Evolutionary conservation across 2,113 vertebrate species (phyloP).

Genomic region (Tautogolabrus adspersus): DNA sequence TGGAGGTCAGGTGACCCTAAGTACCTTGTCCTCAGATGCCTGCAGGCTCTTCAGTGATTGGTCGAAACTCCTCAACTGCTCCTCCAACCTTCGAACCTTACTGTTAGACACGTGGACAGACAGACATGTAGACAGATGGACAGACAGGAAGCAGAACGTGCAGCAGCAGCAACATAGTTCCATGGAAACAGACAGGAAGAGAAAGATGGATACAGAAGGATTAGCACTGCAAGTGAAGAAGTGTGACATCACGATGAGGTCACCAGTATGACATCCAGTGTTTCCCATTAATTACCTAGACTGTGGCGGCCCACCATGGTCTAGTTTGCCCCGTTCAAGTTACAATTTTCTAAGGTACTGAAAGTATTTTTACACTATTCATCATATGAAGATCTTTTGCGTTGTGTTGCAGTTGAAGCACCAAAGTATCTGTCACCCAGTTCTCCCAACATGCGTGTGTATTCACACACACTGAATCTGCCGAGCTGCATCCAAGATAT

Average conservation of each 20-base stretch:
- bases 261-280: neutral
- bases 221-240: neutral
- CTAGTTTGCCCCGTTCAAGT: no score
- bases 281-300: no score
- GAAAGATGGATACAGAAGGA: neutral
- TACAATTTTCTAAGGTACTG: no score
- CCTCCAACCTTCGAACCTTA: constrained; percentile 89
- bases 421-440: no score
- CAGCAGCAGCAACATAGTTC: constrained; percentile 17
- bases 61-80: constrained; percentile 92
- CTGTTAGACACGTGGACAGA: constrained; percentile 78
- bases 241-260: constrained; percentile 24
- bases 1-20: constrained; percentile 52
- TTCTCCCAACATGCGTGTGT: no score
- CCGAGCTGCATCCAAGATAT: no score
- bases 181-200: constrained; percentile 29
- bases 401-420: no score
- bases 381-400: no score
- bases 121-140: constrained; percentile 13
- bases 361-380: no score
- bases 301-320: no score
- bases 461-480: no score
- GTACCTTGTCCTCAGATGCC: constrained; percentile 95
- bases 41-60: constrained; percentile 94
- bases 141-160: constrained; percentile 41